phyloP scores from a whole-genome alignment of 2,888 invertebrate species.

The Rotaria socialis region DNA sequence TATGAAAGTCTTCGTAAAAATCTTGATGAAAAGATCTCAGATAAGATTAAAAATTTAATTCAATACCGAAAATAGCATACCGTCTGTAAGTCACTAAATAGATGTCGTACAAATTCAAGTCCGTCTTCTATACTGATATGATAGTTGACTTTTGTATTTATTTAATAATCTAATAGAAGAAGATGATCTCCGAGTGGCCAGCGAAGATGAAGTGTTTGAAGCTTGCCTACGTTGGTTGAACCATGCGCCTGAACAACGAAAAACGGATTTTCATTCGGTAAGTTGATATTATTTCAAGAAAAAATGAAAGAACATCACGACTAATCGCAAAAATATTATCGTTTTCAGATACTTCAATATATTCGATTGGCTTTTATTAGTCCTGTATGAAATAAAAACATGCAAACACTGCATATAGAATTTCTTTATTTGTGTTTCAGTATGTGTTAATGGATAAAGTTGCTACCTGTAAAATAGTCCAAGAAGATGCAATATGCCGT shows the following conservation, averaged over 20 bases:
- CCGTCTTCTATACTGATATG: no score
- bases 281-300: constrained; percentile 41
- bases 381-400: constrained; percentile 49
- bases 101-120: no score
- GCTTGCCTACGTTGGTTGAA: constrained; percentile 61
- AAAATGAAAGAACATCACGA: not conserved
- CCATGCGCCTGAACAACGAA: constrained; percentile 54
- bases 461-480: constrained; percentile 56
- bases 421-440: not conserved
- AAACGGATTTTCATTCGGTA: constrained; percentile 56
- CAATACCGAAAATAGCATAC: no score
- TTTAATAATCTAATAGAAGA: constrained; percentile 49
- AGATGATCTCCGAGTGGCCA: constrained; percentile 61
- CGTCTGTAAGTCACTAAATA: no score
- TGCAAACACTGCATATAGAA: not conserved
- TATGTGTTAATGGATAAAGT: constrained; percentile 62
- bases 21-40: no score
- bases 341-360: constrained; percentile 58
- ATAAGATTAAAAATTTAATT: no score
- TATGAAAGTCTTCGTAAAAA: no score
- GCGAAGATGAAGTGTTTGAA: constrained; percentile 62
- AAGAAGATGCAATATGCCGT: constrained; percentile 57
- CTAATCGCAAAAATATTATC: not conserved
- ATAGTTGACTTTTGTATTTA: no score
- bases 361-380: constrained; percentile 61